Evolutionary conservation across 2,113 vertebrate genomes (phyloP), one percentile per base, ranked within the genome.

Genomic region (Cynopterus brachyotis): DNA sequence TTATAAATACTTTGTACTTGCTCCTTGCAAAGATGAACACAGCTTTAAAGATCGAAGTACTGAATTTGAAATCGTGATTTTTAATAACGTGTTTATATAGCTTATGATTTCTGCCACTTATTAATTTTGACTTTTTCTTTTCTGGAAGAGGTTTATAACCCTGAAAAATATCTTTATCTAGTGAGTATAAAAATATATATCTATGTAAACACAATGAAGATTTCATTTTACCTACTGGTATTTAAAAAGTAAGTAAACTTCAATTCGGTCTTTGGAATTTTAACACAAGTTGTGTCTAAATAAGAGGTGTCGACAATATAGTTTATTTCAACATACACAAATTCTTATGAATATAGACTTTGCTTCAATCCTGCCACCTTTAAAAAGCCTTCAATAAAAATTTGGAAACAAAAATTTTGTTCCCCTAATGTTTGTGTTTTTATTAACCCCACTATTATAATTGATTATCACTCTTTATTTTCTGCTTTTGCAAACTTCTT

Each of bases 1-100:
- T 75, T 94, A 70, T 94, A 96, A 94, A 92, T 96, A 96, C 87
- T n/a, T 92, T n/a, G 24, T 8, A 70, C 19, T 82, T 66, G 6
- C 22, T 64, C 40, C 37, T 84, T 95, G 45, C 10, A 78, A 87
- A 90, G 22, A 81, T 24, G 47, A 96, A 80, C 50, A 22, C 19
- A 87, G 16, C 84, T 67, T 95, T 90, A 80, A 72, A 92, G 59
- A 15, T 76, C 20, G 8, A 93, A 95, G 40, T 47, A 67, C 22
- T 55, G 30, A 15, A 86, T 83, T 70, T 96, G 81, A 93, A 97
- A 81, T 76, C 10, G 53, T 2, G 62, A 9, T 66, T 90, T 95
- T 86, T 76, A 96, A 82, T 82, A 81, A 62, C 80, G 73, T 32
- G 9, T 50, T 50, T 16, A 69, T 66, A 37, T 47, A 3, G 13